These are phyloP conservation scores for Odontocerum albicorne DNA, from an alignment of 2,888 invertebrate genomes.

Conservation along the genomic window DNA sequence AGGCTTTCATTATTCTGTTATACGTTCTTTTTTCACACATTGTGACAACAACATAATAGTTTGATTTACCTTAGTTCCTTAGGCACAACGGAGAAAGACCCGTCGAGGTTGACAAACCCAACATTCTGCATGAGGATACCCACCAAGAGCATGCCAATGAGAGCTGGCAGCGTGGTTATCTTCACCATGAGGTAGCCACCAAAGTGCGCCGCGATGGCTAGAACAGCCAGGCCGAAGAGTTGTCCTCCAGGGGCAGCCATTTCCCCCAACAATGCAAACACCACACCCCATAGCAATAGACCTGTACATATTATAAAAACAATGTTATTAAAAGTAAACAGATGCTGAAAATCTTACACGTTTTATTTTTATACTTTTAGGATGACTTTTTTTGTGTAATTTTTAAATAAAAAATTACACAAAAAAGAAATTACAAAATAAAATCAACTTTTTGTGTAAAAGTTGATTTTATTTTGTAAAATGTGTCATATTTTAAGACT, in stretches of 20 bases:
- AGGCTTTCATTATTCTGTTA: neutral
- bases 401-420: no score
- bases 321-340: no score
- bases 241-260: constrained; percentile 84
- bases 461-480: no score
- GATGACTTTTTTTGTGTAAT: no score
- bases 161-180: constrained; percentile 77
- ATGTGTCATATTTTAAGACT: no score
- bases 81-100: constrained; percentile 62
- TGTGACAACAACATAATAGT: no score
- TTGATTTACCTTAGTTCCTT: constrained; percentile 68
- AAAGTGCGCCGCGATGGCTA: constrained; percentile 77
- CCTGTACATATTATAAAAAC: no score
- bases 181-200: constrained; percentile 79
- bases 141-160: constrained; percentile 85
- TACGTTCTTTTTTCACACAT: no score
- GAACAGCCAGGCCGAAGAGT: constrained; percentile 73
- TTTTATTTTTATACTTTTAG: no score
- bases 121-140: constrained; percentile 74
- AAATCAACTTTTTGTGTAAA: no score
- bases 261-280: constrained; percentile 74
- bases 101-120: constrained; percentile 71
- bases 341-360: no score
- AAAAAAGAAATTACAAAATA: no score
- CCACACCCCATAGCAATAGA: constrained; percentile 72